Base-by-base conservation (phyloP, 2,888 invertebrate species). In the Ryuthela nishihirai region DNA sequence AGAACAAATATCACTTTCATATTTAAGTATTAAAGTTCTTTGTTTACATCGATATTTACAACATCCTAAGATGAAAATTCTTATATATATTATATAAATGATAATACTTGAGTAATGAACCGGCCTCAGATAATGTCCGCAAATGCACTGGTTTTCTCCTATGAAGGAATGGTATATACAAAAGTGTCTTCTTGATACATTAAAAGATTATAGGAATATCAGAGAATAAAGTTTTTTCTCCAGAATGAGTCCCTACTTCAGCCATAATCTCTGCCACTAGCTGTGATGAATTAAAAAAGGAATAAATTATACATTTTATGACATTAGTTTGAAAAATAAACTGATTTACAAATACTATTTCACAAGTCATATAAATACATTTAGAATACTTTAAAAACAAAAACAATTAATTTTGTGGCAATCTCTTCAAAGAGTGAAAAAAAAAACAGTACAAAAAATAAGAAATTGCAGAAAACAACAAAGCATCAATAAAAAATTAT, bases 241-340 rank as follows among this genome's bases (percentile, higher is more conserved):
- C 54, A 36, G 50, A 41, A 15, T 48, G 48, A 17, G 46, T 45
- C 4, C 59, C 55, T 29, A 58, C 59, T 36, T 67, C 67, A 17
- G 64, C 58, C 54, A 67, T 67, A 12, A 67, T 67, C 29, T 67
- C 65, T 10, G 53, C 52, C 7, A 67, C 66, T 21, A 67, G 62
- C 67, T 67, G 40, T 17, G 54, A 56, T 42, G 20, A 38, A 18
- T 15, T 18, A 39, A 41, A 24, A 29, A 44, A 12, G 10, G 5
- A 3, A 52, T 35, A 38, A 4, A 44, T 3, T 17, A 17, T 41
- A 15, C 17, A 39, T 38, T 50, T 29, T 21, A 29, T 35, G 32
- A 18, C 10, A n/a, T 24, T 20, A 48, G 10, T 18, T 15, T 18
- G 17, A 42, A 4, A 42, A 18, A 17, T n/a, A 36, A 18, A 39